Evolutionary conservation across 2,113 vertebrate species (phyloP).

Genomic region (Todiramphus saurophagus): DNA sequence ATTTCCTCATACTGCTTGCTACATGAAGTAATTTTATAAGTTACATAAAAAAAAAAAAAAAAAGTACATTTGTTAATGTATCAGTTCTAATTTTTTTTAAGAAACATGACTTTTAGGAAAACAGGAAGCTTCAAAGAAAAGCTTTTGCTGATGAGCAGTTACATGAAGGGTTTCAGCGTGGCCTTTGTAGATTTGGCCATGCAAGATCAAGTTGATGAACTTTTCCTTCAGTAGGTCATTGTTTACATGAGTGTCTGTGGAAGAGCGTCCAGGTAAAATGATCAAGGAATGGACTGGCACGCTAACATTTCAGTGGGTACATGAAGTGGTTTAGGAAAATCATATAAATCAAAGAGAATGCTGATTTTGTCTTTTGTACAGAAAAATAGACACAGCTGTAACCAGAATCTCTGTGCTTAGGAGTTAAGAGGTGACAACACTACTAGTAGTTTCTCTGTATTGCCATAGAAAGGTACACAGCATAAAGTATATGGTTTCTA

Average conservation of each 20-base stretch:
- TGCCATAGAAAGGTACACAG: neutral
- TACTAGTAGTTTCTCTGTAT: neutral
- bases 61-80: constrained; percentile 44
- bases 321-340: constrained; percentile 39
- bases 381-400: constrained; percentile 17
- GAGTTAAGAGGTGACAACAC: neutral
- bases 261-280: neutral
- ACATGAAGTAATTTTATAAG: constrained; percentile 6
- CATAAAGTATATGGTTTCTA: neutral
- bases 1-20: constrained; percentile 17
- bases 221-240: neutral
- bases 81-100: constrained; percentile 45
- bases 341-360: constrained; percentile 28
- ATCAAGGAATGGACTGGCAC: neutral
- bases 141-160: constrained; percentile 34
- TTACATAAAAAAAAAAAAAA: constrained; percentile 45
- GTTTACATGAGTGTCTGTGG: neutral
- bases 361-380: neutral
- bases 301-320: neutral
- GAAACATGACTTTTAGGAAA: constrained; percentile 27
- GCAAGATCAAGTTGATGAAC: constrained; percentile 28
- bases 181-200: constrained; percentile 38
- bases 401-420: constrained; percentile 2
- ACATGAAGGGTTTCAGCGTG: constrained; percentile 29
- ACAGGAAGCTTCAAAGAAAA: constrained; percentile 25